A percentile compares a stretch with the other conserved stretches of the same genome.
Evolutionary conservation across 2,113 vertebrate genomes (phyloP).

Genomic region (Delphinapterus leucas): DNA sequence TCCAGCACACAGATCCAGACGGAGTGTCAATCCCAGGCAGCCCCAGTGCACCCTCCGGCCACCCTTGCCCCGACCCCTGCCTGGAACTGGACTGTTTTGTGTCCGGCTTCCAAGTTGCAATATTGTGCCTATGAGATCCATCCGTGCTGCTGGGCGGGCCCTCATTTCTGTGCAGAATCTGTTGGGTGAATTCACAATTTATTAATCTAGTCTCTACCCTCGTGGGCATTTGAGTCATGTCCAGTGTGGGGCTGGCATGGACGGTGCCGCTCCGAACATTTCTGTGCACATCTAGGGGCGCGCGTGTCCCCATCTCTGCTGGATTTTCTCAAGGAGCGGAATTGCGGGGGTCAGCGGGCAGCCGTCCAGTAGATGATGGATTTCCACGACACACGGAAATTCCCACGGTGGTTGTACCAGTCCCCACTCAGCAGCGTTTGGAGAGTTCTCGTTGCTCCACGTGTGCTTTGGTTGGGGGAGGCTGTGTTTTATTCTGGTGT

Average conservation of each 20-base stretch:
- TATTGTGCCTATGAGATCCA: fast-evolving
- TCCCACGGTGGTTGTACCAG: fast-evolving
- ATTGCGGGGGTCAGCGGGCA: fast-evolving
- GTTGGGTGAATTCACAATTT: fast-evolving
- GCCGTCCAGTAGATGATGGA: fast-evolving
- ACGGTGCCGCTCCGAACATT: fast-evolving
- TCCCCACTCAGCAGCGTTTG: fast-evolving
- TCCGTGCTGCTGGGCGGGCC: fast-evolving
- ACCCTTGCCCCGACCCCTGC: neutral
- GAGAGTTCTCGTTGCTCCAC: neutral
- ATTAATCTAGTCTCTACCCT: neutral
- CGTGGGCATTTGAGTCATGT: fast-evolving
- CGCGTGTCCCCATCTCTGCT: fast-evolving
- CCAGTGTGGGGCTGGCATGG: fast-evolving
- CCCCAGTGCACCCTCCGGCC: fast-evolving
- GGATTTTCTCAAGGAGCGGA: neutral
- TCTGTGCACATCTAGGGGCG: fast-evolving
- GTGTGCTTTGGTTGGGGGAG: neutral
- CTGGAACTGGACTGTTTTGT: fast-evolving
- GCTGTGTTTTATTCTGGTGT: neutral
- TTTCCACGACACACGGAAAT: too few species aligned
- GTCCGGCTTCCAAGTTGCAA: neutral
- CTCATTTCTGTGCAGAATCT: neutral
- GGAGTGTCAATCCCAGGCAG: neutral
- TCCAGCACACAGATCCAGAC: fast-evolving